Evolutionary conservation across 2,797 vertebrate species (phyloP), one percentile per base, ranked within the genome.

Genomic region (Selene dorsalis): DNA sequence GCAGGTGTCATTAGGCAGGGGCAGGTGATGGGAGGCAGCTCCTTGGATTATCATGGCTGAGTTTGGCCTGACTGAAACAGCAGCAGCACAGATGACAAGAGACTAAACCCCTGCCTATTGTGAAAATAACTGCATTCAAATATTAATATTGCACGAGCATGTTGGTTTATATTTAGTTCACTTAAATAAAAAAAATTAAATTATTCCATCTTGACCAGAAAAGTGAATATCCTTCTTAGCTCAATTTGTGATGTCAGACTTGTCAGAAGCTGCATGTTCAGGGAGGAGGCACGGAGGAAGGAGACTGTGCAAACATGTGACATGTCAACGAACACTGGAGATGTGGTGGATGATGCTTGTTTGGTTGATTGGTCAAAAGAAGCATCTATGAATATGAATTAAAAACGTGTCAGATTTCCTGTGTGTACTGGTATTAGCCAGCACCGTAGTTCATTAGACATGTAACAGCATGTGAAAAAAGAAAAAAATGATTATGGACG

Each of bases 291-390:
- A 50, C 55, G 55, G 62, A 83, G 67, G 43, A 73, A 58, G 66
- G 69, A 77, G 80, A 78, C 63, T 28, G 35, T 50, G 66, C 18
- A 75, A 75, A 75, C 75, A 73, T 65, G 63, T 63, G 61, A 80
- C 48, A 59, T 81, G 81, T 83, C 87, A 91, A 85, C 92, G 89
- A 89, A 82, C 76, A 80, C 64, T 69, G 80, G 82, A 87, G 75
- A 89, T 79, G 81, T 79, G 85, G 85, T 87, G 86, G 84, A 84
- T 83, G 87, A 68, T 35, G 64, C 50, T 68, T 45, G 16, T 16
- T 45, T 45, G 43, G 43, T 71, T 78, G 77, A 79, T 39, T 68
- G 60, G 63, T 74, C 73, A 75, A 75, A 65, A 74, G 68, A 75
- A 83, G 88, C 26, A 47, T 69, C 77, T 80, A 73, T 79, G 83